Conservation (phyloP, 2,113 vertebrate genomes). For the Actenoides lindsayi region DNA sequence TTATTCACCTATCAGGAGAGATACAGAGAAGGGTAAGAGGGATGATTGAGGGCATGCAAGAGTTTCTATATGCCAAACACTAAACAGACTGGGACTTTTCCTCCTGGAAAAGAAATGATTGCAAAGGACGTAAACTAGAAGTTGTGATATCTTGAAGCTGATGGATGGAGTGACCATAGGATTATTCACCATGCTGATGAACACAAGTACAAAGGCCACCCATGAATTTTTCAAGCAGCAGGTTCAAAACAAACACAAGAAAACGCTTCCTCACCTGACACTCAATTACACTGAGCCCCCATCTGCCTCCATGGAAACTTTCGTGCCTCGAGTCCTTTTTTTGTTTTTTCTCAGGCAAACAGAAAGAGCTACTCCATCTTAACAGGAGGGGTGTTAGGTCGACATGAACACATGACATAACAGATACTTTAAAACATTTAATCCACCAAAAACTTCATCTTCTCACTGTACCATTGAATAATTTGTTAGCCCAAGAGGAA, state of each 20-base stretch:
- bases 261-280: neutral
- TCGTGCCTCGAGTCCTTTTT: neutral
- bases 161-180: neutral
- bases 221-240: neutral
- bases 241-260: neutral
- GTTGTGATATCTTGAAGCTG: neutral
- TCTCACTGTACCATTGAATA: neutral
- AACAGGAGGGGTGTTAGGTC: neutral
- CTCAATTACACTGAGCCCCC: rapidly evolving
- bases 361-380: neutral
- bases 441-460: neutral
- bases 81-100: neutral
- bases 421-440: neutral
- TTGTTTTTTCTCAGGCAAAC: neutral
- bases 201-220: neutral
- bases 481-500: neutral
- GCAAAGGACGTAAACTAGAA: neutral
- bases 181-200: neutral
- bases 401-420: neutral
- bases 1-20: neutral
- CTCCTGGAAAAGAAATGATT: neutral
- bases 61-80: neutral
- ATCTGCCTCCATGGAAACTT: neutral
- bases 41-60: neutral
- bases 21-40: neutral